Evolutionary conservation across 2,797 vertebrate species (phyloP), one percentile per base, ranked within the genome.

Genomic region (Gorsachius magnificus): DNA sequence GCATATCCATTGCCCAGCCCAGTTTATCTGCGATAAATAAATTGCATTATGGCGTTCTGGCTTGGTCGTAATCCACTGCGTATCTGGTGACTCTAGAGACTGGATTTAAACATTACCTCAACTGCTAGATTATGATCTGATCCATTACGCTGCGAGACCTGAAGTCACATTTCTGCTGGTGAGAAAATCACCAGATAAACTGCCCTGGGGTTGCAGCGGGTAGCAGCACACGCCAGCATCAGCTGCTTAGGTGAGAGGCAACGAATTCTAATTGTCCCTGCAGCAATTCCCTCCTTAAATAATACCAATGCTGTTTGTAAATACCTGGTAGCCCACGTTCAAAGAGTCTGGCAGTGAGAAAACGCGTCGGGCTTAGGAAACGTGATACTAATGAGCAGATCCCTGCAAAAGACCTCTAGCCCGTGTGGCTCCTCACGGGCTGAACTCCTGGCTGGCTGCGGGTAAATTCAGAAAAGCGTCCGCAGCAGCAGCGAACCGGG

Each of bases 211-310:
- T 22, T 22, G 33, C 11, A 11, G 15, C 3, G 4, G 38, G 48
- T 16, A 33, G 65, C 53, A 38, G 65, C 3, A 0, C 51, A 14
- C 2, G 0, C 53, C 0, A 0, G 45, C 53, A 14, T 61, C 17
- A 20, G 29, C 46, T 63, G 64, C 48, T 14, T 16, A 10, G 54
- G 22, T 21, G 36, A 57, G 45, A 53, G 61, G 41, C 36, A 56
- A 10, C 0, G 2, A 26, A 15, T 10, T 15, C 4, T 31, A 24
- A 63, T 33, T 74, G 26, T 12, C 29, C 36, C 35, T 61, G 33
- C 33, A 41, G 26, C 1, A 3, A 10, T 77, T 36, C 29, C n/a
- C 71, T 60, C 74, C 38, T 43, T 36, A 29, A 28, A 13, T 63
- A 19, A 53, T 5, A 31, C 22, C 13, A 21, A 1, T n/a, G 4